Evolutionary conservation across 2,888 invertebrate species (phyloP), one percentile per base, ranked within the genome.

Genomic region (Falcaria lacertinaria): DNA sequence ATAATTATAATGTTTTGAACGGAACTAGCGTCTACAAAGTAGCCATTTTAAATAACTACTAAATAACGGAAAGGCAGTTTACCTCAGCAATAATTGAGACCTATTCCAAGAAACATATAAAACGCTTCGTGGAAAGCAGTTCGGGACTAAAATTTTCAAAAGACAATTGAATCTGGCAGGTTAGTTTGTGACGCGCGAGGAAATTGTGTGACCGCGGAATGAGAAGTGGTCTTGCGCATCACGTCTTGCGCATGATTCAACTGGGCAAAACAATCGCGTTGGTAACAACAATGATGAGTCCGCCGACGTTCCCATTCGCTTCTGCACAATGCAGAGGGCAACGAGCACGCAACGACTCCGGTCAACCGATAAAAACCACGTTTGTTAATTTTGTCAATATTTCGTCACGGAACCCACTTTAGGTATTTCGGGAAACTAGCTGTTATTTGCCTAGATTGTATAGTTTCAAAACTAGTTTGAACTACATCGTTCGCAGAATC

Each of bases 201-300:
- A 71, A 74, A 71, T 68, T 68, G 64, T 61, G 64, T 67, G 74
- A 78, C 74, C 68, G 70, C 74, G 70, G 54, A 63, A 63, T 64
- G 59, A 61, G 69, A 66, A 61, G 69, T 56, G 57, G 54, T 65
- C 11, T 28, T 28, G 28, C 28, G 11, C 28, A 25, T 8, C 25
- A 8, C 25, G 25, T 25, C 25, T 25, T 28, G 69, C 63, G 74
- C 75, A 74, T 72, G 57, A 66, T 61, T 59, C 72, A 56, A 65
- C 60, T 58, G 65, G 52, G 53, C 64, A 74, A 71, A 78, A 82
- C 83, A 81, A 83, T 81, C 65, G 76, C 58, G 65, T 69, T 67
- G 64, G 73, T 80, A 81, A 82, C 79, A 74, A 73, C 73, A 81
- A 78, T 84, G 75, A 79, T 81, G 75, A 77, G 73, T 63, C 64